phyloP scores from a whole-genome alignment of 2,888 invertebrate genomes.

The Galerucella calmariensis region DNA sequence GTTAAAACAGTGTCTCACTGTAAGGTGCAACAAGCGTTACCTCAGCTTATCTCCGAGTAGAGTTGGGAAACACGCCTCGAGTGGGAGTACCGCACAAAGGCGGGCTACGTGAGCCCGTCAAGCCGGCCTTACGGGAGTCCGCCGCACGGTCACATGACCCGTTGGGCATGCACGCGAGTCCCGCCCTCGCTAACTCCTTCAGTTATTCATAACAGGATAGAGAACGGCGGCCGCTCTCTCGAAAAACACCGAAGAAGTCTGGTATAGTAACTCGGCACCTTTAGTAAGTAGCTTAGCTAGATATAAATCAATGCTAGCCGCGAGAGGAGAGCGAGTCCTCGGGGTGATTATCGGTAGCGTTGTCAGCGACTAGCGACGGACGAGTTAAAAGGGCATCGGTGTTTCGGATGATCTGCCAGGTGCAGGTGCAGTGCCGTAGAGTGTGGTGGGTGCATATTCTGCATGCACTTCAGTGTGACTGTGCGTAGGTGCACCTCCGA shows the following conservation, averaged over 20 bases:
- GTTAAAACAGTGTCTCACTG: slow-evolving; percentile 19
- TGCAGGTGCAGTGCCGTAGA: slow-evolving; percentile 38
- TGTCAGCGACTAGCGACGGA: slow-evolving; percentile 28
- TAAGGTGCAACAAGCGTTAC: slow-evolving; percentile 37
- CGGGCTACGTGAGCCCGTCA: slow-evolving; percentile 45
- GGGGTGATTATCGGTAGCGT: slow-evolving; percentile 29
- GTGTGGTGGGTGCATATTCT: slow-evolving; percentile 46
- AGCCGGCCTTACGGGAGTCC: slow-evolving; percentile 51
- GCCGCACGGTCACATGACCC: slow-evolving; percentile 65
- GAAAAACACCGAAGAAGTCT: slow-evolving; percentile 33
- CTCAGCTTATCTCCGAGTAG: slow-evolving; percentile 32
- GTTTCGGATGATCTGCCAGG: slow-evolving; percentile 46
- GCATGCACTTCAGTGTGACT: slow-evolving; percentile 62
- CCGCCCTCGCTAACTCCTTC: slow-evolving; percentile 65
- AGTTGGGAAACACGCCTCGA: slow-evolving; percentile 52
- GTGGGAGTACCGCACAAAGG: slow-evolving; percentile 60
- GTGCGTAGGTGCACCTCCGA: slow-evolving; percentile 59
- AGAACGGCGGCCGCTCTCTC: slow-evolving; percentile 34
- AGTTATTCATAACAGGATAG: slow-evolving; percentile 46
- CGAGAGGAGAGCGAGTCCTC: slow-evolving; percentile 30
- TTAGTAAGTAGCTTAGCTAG: slow-evolving; percentile 20
- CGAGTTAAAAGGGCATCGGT: slow-evolving; percentile 20
- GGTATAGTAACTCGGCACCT: slow-evolving; percentile 29
- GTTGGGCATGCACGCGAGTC: slow-evolving; percentile 65
- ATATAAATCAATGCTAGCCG: slow-evolving; percentile 27